These are phyloP conservation scores for Drosophila tropicalis DNA, from an alignment of 1,140 invertebrate genomes.

Conservation along the genomic window DNA sequence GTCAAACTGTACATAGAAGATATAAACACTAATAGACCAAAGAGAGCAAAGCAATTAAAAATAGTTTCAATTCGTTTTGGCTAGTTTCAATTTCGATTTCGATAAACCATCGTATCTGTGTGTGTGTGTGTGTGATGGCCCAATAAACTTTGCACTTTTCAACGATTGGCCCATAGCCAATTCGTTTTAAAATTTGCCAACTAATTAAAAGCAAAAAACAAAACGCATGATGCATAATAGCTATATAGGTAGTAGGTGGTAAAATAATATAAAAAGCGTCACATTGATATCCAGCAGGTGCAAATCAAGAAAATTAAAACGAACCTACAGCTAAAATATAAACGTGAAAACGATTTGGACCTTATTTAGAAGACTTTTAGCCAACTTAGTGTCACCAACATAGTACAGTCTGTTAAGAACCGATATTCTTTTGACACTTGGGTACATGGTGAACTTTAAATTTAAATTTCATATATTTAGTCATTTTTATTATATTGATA, in stretches of 20 bases:
- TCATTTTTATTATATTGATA: no score
- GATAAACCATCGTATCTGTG: neutral
- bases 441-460: no score
- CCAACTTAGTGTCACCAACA: no score
- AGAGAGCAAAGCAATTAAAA: constrained; percentile 53
- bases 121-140: neutral
- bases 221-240: neutral
- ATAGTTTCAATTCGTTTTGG: constrained; percentile 31
- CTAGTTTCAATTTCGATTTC: constrained; percentile 62
- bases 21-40: constrained; percentile 32
- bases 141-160: constrained; percentile 30
- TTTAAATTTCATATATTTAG: no score
- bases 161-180: constrained; percentile 15
- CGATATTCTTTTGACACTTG: no score
- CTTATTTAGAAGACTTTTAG: no score
- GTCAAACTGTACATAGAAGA: constrained; percentile 34
- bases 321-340: no score
- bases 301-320: no score
- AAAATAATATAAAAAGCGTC: neutral
- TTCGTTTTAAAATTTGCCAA: neutral
- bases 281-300: no score
- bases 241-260: neutral
- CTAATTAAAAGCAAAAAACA: neutral
- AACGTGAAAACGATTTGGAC: neutral
- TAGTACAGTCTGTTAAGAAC: no score